Base-by-base conservation (phyloP, 2,113 vertebrate species). In the Brachirus orientalis region DNA sequence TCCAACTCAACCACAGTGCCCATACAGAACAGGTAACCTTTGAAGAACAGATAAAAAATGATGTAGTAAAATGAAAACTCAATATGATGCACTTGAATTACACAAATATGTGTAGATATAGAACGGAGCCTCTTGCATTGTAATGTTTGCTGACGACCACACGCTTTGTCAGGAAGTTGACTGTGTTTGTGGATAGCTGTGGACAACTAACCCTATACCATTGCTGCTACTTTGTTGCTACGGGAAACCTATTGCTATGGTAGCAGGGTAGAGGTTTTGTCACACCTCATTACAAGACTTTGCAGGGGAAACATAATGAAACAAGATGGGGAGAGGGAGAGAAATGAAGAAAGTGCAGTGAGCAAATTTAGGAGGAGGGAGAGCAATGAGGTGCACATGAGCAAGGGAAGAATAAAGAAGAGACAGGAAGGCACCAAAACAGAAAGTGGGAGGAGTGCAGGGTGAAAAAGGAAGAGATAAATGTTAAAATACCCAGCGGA, bases 221-320 rank as follows among this genome's bases (percentile, higher is more conserved):
- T 53, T 8, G 28, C 52, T 16, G 64, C 45, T 17, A 17, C 76
- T 41, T 66, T 11, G 81, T 90, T 88, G 85, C 88, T 77, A 91
- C 43, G 75, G 81, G 61, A 85, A 86, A 79, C 75, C 38, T 80
- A 86, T 90, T 77, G 83, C 88, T 85, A 90, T 86, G 88, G 88
- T 71, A 89, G 86, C 86, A 61, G 69, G 67, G 53, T 80, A 69
- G 80, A 82, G 76, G 82, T 84, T n/a, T 86, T 90, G 82, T 90
- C 82, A 86, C 85, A 80, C 78, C 85, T 89, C 84, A 80, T 89
- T 88, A 85, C 65, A 61, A 86, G 80, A 84, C 82, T 86, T 80
- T 75, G 72, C 19, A 1, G 50, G 40, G 22, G 52, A 77, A 79
- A 86, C 58, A 0, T 46, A 75, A 63, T 45, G 72, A 74, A 76